A percentile compares a stretch with the other conserved stretches of the same genome.
phyloP scores from a whole-genome alignment of 2,113 vertebrate species.

The Tautogolabrus adspersus region DNA sequence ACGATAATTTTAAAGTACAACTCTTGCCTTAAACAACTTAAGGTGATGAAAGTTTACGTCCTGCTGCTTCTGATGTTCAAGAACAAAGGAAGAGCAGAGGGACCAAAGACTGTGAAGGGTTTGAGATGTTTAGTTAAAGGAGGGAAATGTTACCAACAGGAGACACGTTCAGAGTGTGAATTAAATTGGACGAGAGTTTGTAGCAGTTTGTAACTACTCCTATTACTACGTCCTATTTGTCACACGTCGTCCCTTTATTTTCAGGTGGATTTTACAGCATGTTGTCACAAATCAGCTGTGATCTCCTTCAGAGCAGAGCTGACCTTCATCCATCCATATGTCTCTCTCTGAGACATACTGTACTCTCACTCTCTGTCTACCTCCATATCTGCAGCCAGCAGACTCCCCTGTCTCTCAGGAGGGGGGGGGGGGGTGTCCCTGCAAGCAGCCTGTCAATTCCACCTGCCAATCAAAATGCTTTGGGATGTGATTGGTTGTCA shows the following conservation, averaged over 20 bases:
- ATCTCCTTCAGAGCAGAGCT: neutral
- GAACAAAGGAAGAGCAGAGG: too few species aligned
- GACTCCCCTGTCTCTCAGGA: slow-evolving; percentile 45
- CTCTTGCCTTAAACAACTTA: too few species aligned
- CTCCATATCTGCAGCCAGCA: slow-evolving; percentile 67
- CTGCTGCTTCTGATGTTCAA: too few species aligned
- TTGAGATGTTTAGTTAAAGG: too few species aligned
- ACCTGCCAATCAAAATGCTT: slow-evolving; percentile 53
- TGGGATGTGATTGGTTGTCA: slow-evolving; percentile 48
- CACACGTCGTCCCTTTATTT: neutral
- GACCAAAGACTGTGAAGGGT: too few species aligned
- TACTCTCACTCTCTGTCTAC: slow-evolving; percentile 26
- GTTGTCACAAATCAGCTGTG: neutral
- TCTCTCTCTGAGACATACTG: slow-evolving; percentile 22
- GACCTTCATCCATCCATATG: slow-evolving; percentile 26
- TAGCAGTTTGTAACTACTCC: too few species aligned
- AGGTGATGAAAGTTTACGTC: too few species aligned
- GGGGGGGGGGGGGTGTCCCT: slow-evolving; percentile 35
- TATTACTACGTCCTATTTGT: neutral
- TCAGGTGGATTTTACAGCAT: neutral
- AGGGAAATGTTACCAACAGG: too few species aligned
- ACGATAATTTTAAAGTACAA: too few species aligned
- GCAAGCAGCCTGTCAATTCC: slow-evolving; percentile 57
- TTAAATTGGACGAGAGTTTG: too few species aligned
- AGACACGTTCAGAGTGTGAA: too few species aligned